Conservation (phyloP, 2,797 vertebrate genomes). For the Gallinago solitaria region DNA sequence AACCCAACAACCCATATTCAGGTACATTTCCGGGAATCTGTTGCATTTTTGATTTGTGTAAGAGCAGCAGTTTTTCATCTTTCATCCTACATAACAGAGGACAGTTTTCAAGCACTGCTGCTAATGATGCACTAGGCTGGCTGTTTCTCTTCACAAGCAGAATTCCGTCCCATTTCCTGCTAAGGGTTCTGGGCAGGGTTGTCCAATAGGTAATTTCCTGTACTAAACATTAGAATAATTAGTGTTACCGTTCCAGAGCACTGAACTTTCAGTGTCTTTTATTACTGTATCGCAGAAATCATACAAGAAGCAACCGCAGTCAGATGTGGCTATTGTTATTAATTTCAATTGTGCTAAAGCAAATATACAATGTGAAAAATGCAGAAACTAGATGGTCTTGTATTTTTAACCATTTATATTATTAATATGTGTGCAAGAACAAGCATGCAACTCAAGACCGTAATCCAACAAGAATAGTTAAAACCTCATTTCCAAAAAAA, state of each 20-base stretch:
- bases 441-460: not conserved
- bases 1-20: accelerated
- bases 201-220: slow-evolving; percentile 1
- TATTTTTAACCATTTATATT: not conserved
- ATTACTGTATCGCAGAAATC: not conserved
- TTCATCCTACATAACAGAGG: not conserved
- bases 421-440: not conserved
- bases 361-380: not conserved
- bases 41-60: not conserved
- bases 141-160: not conserved
- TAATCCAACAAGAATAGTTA: not conserved
- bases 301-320: not conserved
- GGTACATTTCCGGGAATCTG: not conserved
- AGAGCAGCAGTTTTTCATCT: not conserved
- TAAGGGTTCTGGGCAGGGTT: not conserved
- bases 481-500: not conserved
- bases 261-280: slow-evolving; percentile 10
- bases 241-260: slow-evolving; percentile 1
- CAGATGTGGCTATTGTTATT: not conserved
- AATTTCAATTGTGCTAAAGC: not conserved
- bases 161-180: slow-evolving; percentile 8
- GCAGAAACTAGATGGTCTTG: not conserved
- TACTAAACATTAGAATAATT: slow-evolving; percentile 1
- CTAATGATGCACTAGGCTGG: not conserved
- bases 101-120: not conserved